phyloP scores from a whole-genome alignment of 2,797 vertebrate genomes.

The Potorous gilbertii region DNA sequence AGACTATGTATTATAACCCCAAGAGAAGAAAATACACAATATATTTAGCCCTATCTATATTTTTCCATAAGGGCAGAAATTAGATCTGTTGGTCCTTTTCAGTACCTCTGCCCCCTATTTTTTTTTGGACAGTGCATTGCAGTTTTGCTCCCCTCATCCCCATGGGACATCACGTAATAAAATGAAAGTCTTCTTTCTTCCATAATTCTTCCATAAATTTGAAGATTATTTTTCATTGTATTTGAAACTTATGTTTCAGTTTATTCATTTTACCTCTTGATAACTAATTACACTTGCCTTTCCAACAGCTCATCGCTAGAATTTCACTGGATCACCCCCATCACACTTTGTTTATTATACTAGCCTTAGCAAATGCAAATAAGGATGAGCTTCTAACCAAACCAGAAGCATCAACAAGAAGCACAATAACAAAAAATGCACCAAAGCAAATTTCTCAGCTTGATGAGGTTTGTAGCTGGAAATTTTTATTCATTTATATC shows the following conservation, averaged over 20 bases:
- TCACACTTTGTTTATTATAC: conserved; percentile 96
- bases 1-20: background rate
- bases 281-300: conserved; percentile 67
- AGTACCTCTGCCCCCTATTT: background rate
- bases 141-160: background rate
- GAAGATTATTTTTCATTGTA: conserved; percentile 15
- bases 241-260: conserved; percentile 37
- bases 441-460: conserved; percentile 89
- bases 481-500: conserved; percentile 30
- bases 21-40: conserved; percentile 9
- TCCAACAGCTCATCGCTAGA: conserved; percentile 90
- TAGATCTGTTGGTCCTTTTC: conserved; percentile 25
- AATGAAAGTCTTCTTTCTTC: conserved; percentile 23
- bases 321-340: conserved; percentile 94
- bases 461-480: conserved; percentile 89
- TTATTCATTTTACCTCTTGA: background rate
- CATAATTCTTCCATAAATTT: conserved; percentile 9
- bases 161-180: background rate
- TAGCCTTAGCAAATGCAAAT: conserved; percentile 97
- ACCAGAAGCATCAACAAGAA: conserved; percentile 80
- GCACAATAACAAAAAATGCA: conserved; percentile 85
- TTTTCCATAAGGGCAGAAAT: background rate
- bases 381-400: conserved; percentile 92
- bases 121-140: background rate
- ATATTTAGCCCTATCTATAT: background rate